phyloP scores from a whole-genome alignment of 2,797 vertebrate species.

The Urosaurus nigricauda region DNA sequence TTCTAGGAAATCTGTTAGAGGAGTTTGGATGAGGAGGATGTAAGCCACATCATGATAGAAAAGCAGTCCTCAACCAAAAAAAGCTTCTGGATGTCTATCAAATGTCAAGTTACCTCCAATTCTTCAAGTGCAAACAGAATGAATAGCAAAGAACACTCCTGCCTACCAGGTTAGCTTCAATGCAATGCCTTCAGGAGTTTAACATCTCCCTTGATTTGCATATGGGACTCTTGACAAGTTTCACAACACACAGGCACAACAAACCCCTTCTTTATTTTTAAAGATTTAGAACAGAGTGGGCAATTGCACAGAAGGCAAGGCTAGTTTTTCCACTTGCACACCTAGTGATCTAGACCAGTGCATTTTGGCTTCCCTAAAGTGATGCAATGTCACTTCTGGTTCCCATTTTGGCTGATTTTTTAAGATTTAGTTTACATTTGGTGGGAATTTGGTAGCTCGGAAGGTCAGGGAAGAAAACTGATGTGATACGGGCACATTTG shows the following conservation, averaged over 20 bases:
- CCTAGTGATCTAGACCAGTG: too few species aligned
- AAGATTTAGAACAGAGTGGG: background rate
- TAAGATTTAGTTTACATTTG: too few species aligned
- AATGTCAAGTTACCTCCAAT: conserved; percentile 73
- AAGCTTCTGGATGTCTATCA: conserved; percentile 61
- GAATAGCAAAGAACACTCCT: conserved; percentile 67
- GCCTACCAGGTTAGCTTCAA: conserved; percentile 75
- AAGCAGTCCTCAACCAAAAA: conserved; percentile 34
- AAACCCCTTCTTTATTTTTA: background rate
- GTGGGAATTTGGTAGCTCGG: too few species aligned
- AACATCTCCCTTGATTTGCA: conserved; percentile 66
- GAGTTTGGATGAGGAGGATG: background rate
- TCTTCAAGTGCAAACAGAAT: conserved; percentile 72
- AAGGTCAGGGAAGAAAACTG: too few species aligned
- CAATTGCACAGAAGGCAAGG: background rate
- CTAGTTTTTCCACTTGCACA: too few species aligned
- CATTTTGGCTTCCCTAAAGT: too few species aligned
- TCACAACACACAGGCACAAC: conserved; percentile 23
- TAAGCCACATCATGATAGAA: background rate
- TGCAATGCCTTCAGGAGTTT: conserved; percentile 71
- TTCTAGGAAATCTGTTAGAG: conserved; percentile 29
- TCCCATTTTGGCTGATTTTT: too few species aligned
- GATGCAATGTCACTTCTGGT: too few species aligned
- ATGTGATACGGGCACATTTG: too few species aligned
- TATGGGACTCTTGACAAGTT: conserved; percentile 52